A percentile compares a stretch with the other conserved stretches of the same genome.
phyloP scores from a whole-genome alignment of 2,113 vertebrate genomes.

The Brienomyrus longianalis region DNA sequence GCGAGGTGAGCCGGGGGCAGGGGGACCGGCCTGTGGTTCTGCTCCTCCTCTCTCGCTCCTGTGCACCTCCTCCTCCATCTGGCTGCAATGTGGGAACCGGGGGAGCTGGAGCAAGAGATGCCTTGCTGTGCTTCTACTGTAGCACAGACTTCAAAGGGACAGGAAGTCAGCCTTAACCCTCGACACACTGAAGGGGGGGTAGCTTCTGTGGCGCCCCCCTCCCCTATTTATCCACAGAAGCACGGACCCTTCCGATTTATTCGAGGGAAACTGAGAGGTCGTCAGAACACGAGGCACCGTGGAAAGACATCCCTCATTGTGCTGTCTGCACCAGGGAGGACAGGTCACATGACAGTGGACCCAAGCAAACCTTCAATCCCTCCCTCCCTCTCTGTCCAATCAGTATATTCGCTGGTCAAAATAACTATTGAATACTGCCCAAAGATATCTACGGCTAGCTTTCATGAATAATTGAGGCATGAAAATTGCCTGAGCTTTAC shows the following conservation, averaged over 20 bases:
- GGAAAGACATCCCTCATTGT: background rate
- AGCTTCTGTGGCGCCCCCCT: background rate
- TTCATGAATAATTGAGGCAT: background rate
- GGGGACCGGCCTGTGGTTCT: background rate
- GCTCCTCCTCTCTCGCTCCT: background rate
- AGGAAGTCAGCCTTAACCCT: constrained; percentile 1
- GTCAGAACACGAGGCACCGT: background rate
- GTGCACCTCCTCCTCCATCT: background rate
- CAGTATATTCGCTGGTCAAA: background rate
- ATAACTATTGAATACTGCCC: background rate
- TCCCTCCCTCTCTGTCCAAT: background rate
- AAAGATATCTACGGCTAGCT: background rate
- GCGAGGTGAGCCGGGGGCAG: background rate
- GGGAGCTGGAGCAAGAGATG: background rate
- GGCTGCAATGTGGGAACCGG: background rate
- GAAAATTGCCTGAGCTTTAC: background rate
- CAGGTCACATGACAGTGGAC: background rate
- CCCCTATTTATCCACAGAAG: background rate
- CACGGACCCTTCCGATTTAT: background rate
- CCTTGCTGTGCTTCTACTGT: constrained; percentile 6
- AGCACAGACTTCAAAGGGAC: constrained; percentile 7
- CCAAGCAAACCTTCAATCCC: background rate
- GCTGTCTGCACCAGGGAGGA: background rate
- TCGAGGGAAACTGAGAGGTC: background rate
- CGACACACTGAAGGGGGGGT: background rate